These are phyloP conservation scores for Ceratotherium simum DNA, from an alignment of 2,113 vertebrate genomes.

Conservation along the genomic window DNA sequence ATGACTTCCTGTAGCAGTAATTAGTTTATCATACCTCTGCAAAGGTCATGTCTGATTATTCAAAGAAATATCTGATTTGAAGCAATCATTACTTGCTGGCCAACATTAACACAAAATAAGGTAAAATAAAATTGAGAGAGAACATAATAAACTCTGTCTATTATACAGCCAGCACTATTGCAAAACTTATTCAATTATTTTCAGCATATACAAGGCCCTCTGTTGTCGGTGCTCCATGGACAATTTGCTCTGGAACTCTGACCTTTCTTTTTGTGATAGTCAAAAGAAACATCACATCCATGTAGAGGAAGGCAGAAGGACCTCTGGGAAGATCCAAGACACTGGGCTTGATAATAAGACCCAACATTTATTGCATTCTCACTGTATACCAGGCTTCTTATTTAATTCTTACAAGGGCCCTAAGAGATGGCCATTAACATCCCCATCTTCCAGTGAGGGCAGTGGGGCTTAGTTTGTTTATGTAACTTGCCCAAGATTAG, in stretches of 20 bases:
- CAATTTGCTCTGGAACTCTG: conserved; percentile 42
- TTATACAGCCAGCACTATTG: neutral
- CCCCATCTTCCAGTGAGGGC: conserved; percentile 18
- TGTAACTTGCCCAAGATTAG: neutral
- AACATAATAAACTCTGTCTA: neutral
- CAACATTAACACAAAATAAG: conserved; percentile 39
- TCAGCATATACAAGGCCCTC: neutral
- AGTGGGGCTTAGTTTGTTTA: neutral
- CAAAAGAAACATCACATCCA: neutral
- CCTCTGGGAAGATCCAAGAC: conserved; percentile 43
- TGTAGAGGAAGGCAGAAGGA: neutral
- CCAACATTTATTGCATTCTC: neutral
- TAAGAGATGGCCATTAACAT: neutral
- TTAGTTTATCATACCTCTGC: conserved; percentile 38
- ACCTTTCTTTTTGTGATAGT: conserved; percentile 1
- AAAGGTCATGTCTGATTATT: conserved; percentile 41
- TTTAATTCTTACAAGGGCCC: neutral
- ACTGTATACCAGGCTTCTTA: neutral
- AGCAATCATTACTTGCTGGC: conserved; percentile 18
- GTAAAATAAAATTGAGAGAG: neutral
- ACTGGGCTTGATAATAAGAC: neutral
- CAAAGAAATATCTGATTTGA: conserved; percentile 55
- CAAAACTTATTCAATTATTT: conserved; percentile 20
- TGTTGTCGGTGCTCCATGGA: neutral
- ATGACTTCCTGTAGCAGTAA: conserved; percentile 38